phyloP scores from a whole-genome alignment of 2,888 invertebrate species.

The Orthosia incerta region DNA sequence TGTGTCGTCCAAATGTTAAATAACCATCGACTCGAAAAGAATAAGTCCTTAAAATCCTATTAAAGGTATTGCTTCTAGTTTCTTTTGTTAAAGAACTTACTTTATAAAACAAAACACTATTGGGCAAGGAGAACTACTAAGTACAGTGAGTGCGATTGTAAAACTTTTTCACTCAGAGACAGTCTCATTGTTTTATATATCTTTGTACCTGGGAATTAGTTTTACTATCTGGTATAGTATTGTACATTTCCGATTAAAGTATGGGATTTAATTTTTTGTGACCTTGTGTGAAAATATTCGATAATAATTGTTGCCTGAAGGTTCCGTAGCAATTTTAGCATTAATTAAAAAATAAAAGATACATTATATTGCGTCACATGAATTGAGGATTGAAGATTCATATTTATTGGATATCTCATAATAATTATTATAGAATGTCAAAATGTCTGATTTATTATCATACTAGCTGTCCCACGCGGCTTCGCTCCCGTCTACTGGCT shows the following conservation, averaged over 20 bases:
- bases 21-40: too few relatives aligned
- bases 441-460: too few relatives aligned
- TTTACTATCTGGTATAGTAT: conserved; percentile 38
- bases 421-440: too few relatives aligned
- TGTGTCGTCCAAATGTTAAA: too few relatives aligned
- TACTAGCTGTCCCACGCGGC: too few relatives aligned
- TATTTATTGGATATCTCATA: too few relatives aligned
- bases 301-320: background rate
- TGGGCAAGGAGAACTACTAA: conserved; percentile 25
- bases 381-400: too few relatives aligned
- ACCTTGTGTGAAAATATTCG: background rate
- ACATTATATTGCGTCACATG: too few relatives aligned
- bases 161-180: conserved; percentile 85
- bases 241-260: conserved; percentile 31
- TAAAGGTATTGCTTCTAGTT: background rate
- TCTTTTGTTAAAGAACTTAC: background rate
- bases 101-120: conserved; percentile 45
- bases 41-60: too few relatives aligned
- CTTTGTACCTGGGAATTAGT: conserved; percentile 59
- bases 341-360: too few relatives aligned
- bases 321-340: conserved; percentile 7
- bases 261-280: conserved; percentile 9
- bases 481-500: too few relatives aligned
- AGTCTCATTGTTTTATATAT: conserved; percentile 81
- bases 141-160: conserved; percentile 75